These are phyloP conservation scores for Diglossa brunneiventris DNA, from an alignment of 2,113 vertebrate genomes.

Conservation along the genomic window DNA sequence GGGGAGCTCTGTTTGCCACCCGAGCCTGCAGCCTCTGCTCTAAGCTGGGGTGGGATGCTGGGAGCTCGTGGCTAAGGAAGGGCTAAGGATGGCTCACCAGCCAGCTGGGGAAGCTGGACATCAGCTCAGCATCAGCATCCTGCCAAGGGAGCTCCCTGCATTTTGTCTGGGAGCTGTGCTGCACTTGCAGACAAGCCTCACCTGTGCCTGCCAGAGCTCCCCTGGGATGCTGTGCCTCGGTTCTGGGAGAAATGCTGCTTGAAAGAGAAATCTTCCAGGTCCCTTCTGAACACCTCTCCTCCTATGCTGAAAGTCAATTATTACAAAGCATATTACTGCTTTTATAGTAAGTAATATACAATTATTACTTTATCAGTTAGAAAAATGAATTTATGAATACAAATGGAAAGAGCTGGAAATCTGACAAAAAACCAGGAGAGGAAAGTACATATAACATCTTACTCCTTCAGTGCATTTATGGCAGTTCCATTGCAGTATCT, in stretches of 20 bases:
- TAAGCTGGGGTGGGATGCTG: neutral
- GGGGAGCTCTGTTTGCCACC: neutral
- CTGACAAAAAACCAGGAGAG: neutral
- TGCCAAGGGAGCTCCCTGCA: neutral
- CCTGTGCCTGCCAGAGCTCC: fast-evolving
- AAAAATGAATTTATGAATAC: neutral
- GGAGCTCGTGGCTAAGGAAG: fast-evolving
- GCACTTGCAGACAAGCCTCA: neutral
- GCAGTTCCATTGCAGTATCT: neutral
- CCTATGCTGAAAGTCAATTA: neutral
- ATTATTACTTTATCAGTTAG: neutral
- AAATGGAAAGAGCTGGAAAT: neutral
- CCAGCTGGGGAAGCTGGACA: neutral
- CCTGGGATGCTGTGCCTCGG: fast-evolving
- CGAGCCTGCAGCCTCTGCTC: neutral
- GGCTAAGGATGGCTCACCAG: neutral
- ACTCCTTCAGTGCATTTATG: neutral
- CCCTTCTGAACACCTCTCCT: neutral
- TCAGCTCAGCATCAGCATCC: neutral
- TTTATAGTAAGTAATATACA: neutral
- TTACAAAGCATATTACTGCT: neutral
- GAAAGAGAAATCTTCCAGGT: neutral
- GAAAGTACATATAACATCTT: neutral
- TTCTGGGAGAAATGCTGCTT: neutral
- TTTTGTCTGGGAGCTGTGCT: neutral